Evolutionary conservation across 2,888 invertebrate species (phyloP).

Genomic region (Mesopsocus fuscifrons): DNA sequence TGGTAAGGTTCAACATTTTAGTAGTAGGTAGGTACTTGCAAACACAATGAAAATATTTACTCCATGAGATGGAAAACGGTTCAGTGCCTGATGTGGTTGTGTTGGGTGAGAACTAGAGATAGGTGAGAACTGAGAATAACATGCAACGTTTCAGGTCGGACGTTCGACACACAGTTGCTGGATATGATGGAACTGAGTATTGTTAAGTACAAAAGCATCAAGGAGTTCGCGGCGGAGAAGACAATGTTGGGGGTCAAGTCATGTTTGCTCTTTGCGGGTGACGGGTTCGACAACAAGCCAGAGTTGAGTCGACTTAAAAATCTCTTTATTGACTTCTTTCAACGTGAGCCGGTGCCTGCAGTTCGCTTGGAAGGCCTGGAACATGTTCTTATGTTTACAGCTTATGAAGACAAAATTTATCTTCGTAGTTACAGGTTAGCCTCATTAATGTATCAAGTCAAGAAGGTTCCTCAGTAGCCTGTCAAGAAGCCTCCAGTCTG

Average conservation of each 20-base stretch:
- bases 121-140: background rate
- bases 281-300: conserved; percentile 65
- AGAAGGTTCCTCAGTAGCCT: too few relatives aligned
- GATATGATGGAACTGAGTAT: conserved; percentile 95
- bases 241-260: conserved; percentile 73
- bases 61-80: too few relatives aligned
- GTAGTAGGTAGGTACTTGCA: too few relatives aligned
- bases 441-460: too few relatives aligned
- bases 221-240: conserved; percentile 61
- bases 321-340: conserved; percentile 80
- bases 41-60: too few relatives aligned
- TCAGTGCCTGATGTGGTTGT: too few relatives aligned
- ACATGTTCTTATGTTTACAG: conserved; percentile 79
- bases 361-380: conserved; percentile 85
- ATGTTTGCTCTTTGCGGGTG: conserved; percentile 78
- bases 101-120: background rate
- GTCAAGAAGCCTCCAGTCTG: too few relatives aligned
- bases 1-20: too few relatives aligned
- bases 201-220: conserved; percentile 57
- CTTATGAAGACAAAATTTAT: conserved; percentile 51
- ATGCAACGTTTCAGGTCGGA: too few relatives aligned
- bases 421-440: conserved; percentile 46
- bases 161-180: conserved; percentile 72
- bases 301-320: conserved; percentile 72
- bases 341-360: conserved; percentile 59